phyloP scores from a whole-genome alignment of 92 coral and sea anemone species.

The Pocillopora grandis region DNA sequence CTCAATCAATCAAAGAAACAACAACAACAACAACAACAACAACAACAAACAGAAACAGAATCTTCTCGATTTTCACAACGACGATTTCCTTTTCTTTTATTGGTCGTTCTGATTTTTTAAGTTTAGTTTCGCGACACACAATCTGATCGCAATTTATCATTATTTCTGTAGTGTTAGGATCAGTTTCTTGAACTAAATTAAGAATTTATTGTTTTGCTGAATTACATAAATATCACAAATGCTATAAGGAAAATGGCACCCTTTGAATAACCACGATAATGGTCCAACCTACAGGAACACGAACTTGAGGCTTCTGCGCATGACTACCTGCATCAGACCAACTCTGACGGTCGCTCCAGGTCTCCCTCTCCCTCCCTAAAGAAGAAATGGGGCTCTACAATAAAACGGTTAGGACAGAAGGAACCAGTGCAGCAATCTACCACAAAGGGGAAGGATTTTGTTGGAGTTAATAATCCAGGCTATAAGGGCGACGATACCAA shows the following conservation, averaged over 20 bases:
- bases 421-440: slow-evolving; percentile 13
- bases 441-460: background rate
- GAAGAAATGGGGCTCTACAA: slow-evolving; percentile 63
- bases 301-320: slow-evolving; percentile 85
- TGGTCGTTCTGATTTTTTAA: too few species aligned
- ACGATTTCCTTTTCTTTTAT: too few species aligned
- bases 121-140: too few species aligned
- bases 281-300: slow-evolving; percentile 48
- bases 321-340: slow-evolving; percentile 65
- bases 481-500: slow-evolving; percentile 8
- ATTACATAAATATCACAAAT: background rate
- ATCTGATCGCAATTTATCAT: too few species aligned
- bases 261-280: background rate
- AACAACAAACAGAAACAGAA: too few species aligned
- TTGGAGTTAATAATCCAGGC: slow-evolving; percentile 28
- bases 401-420: slow-evolving; percentile 15
- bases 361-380: slow-evolving; percentile 65
- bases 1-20: too few species aligned
- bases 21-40: too few species aligned
- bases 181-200: too few species aligned
- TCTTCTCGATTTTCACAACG: too few species aligned
- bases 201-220: too few species aligned
- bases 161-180: too few species aligned
- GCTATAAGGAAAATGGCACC: background rate
- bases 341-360: slow-evolving; percentile 56